Evolutionary conservation across 2,113 vertebrate genomes (phyloP).

Genomic region (Silurus glanis): DNA sequence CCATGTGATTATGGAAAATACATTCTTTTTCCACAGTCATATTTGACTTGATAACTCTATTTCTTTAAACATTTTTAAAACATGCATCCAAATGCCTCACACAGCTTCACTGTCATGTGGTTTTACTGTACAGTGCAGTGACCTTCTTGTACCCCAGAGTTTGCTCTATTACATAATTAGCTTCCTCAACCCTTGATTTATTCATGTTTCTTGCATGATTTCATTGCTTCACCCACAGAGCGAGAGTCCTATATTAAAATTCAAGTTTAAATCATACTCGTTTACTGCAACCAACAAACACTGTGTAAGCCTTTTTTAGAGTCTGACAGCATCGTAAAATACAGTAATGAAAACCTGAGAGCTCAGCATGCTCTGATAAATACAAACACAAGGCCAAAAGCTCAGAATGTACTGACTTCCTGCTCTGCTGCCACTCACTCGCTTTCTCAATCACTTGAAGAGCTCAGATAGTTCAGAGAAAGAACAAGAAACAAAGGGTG

Average conservation of each 20-base stretch:
- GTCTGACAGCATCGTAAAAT: constrained; percentile 55
- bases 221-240: constrained; percentile 37
- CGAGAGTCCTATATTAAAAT: constrained; percentile 20
- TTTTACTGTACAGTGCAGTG: background rate
- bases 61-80: background rate
- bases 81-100: background rate
- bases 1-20: background rate
- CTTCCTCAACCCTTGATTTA: constrained; percentile 43
- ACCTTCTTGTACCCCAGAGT: background rate
- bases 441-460: constrained; percentile 11
- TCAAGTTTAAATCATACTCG: constrained; percentile 49
- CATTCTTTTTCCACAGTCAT: background rate
- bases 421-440: constrained; percentile 21
- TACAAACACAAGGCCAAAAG: constrained; percentile 1
- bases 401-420: background rate
- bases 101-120: background rate
- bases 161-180: background rate
- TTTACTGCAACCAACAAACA: constrained; percentile 43
- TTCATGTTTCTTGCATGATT: constrained; percentile 5
- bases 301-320: constrained; percentile 37
- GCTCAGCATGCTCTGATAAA: constrained; percentile 48
- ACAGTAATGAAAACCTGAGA: constrained; percentile 51
- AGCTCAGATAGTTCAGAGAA: constrained; percentile 22
- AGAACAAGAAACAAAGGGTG: constrained; percentile 25
- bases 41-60: background rate